Evolutionary conservation across 2,888 invertebrate genomes (phyloP).

Genomic region (Polydrusus tereticollis): DNA sequence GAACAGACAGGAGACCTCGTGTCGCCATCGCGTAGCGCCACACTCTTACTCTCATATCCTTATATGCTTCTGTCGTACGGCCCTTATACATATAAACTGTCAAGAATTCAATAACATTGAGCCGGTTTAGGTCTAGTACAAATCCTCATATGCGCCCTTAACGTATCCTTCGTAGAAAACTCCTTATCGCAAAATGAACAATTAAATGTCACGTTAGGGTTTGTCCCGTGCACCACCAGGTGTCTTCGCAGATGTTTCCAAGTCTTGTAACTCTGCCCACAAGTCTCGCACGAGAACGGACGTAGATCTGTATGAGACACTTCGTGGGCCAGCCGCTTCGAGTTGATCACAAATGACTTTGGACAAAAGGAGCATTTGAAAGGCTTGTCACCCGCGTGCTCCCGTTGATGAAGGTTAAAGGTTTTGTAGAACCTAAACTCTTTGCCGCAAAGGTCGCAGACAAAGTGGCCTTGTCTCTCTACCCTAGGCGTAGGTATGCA

Average conservation of each 20-base stretch:
- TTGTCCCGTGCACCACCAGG: constrained; percentile 38
- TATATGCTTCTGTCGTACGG: too few relatives aligned
- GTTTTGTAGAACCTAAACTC: constrained; percentile 49
- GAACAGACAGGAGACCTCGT: too few relatives aligned
- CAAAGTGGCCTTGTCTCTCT: constrained; percentile 65
- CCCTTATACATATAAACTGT: too few relatives aligned
- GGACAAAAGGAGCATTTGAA: constrained; percentile 71
- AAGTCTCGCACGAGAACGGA: constrained; percentile 69
- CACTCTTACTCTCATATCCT: too few relatives aligned
- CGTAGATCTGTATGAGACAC: constrained; percentile 69
- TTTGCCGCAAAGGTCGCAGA: constrained; percentile 56
- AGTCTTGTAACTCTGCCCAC: constrained; percentile 61
- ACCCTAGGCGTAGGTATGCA: constrained; percentile 44
- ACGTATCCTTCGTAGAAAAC: constrained; percentile 42
- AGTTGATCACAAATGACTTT: constrained; percentile 68
- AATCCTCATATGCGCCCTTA: constrained; percentile 35
- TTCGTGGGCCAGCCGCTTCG: constrained; percentile 43
- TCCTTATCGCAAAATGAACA: constrained; percentile 42
- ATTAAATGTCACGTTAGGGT: constrained; percentile 35
- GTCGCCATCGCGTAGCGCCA: too few relatives aligned
- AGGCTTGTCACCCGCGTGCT: constrained; percentile 70
- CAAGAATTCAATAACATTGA: neutral
- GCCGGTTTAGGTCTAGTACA: constrained; percentile 15
- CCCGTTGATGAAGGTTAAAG: constrained; percentile 58
- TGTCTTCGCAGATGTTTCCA: constrained; percentile 46